Evolutionary conservation across 2,113 vertebrate species (phyloP).

Genomic region (Promerops cafer): DNA sequence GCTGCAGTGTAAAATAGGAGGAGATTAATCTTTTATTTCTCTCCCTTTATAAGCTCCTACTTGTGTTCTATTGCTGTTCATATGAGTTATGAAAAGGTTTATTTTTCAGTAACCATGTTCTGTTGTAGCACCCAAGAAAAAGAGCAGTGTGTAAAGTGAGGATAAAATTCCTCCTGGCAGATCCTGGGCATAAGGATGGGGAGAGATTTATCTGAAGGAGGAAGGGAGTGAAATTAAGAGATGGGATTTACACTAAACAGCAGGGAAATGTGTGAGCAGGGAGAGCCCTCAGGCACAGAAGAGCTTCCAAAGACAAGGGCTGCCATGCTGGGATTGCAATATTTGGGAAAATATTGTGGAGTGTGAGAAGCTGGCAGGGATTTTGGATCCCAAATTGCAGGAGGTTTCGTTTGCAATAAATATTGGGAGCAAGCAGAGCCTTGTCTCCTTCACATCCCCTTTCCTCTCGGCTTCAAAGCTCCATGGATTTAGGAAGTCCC

Average conservation of each 20-base stretch:
- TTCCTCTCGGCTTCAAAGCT: not conserved
- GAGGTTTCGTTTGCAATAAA: not conserved
- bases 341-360: not conserved
- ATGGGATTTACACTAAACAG: not conserved
- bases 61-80: not conserved
- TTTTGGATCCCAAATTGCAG: not conserved
- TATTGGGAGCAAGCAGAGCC: not conserved
- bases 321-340: not conserved
- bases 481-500: not conserved
- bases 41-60: conserved; percentile 10
- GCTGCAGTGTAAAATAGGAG: not conserved
- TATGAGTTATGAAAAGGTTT: conserved; percentile 8
- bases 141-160: not conserved
- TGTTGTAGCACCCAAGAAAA: not conserved
- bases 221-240: not conserved
- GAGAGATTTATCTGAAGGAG: conserved; percentile 1
- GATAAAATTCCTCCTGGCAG: not conserved
- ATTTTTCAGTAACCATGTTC: not conserved
- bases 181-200: not conserved
- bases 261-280: not conserved
- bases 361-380: not conserved
- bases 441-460: not conserved
- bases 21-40: conserved; percentile 17
- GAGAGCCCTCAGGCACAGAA: not conserved
- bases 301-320: not conserved